Evolutionary conservation across 2,113 vertebrate genomes (phyloP), one percentile per base, ranked within the genome.

Genomic region (Parotia lawesii): DNA sequence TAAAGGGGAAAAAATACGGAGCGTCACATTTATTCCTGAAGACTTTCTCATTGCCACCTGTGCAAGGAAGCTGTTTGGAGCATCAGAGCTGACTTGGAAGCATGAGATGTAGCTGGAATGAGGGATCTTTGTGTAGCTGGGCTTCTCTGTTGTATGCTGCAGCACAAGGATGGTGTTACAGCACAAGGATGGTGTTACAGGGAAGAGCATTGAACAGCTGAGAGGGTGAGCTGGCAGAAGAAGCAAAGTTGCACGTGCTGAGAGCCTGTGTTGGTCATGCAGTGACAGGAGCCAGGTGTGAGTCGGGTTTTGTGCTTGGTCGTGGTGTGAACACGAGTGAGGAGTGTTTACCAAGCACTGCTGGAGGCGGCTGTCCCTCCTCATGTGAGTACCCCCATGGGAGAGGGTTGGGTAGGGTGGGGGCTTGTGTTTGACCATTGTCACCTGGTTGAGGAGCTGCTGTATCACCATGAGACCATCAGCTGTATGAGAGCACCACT

Each of bases 271-370:
- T 57, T 33, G 71, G 35, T 57, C 5, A 2, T 64, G 65, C 35
- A 71, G 5, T n/a, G 73, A 20, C 37, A 21, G 77, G 28, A 93
- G 10, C 42, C 38, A 22, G 20, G 23, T 45, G 37, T 24, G 62
- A 38, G n/a, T 51, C 0, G 0, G 11, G 54, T 80, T 72, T 62
- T 50, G 38, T 35, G 62, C 35, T 82, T 57, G 31, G 27, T 8
- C 0, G 0, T 58, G 45, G 24, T 40, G 28, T 50, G 10, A 81
- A 14, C n/a, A 17, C 1, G 9, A 37, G 16, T 31, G 22, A 75
- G n/a, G 50, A 20, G 47, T 20, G 7, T 65, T 45, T 81, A 3
- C 25, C 37, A 45, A 45, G 37, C 1, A 0, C 31, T 62, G 53
- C 58, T 94, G 29, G 40, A 73, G 20, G 42, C 50, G 28, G 6